Conservation (phyloP, 92 coral and sea anemone genomes). For the Epizoanthus illoricatus region DNA sequence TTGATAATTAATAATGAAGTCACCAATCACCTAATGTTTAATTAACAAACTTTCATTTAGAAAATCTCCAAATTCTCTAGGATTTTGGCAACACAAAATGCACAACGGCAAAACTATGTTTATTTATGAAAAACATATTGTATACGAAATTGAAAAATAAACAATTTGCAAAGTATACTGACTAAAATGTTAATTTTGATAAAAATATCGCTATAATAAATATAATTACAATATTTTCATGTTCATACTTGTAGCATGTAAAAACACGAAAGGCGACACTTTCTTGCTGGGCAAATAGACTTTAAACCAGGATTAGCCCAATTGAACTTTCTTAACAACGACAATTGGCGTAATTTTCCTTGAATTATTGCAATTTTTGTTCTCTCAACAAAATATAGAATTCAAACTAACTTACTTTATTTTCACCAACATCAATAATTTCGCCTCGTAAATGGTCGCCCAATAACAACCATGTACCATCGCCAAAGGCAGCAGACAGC, state of each 20-base stretch:
- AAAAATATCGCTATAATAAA: too few relatives aligned
- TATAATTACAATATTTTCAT: neutral
- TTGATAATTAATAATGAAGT: conserved; percentile 11
- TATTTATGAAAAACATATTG: neutral
- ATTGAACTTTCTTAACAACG: too few relatives aligned
- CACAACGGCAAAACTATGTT: neutral
- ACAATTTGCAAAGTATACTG: too few relatives aligned
- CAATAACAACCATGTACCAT: neutral
- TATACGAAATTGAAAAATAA: neutral
- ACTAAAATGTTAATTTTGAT: too few relatives aligned
- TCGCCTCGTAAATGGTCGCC: neutral
- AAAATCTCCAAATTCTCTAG: neutral
- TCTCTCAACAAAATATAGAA: neutral
- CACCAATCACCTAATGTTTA: neutral
- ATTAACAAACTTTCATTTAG: conserved; percentile 3
- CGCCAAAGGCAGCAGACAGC: neutral
- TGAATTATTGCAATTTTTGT: neutral
- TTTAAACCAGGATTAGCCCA: neutral
- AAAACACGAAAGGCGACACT: neutral
- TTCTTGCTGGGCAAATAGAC: neutral
- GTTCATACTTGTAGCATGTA: neutral
- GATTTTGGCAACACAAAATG: neutral
- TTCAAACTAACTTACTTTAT: neutral
- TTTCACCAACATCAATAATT: neutral
- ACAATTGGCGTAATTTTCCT: too few relatives aligned